Evolutionary conservation across 1,140 invertebrate species (phyloP).

Genomic region (Glomeris maerens): DNA sequence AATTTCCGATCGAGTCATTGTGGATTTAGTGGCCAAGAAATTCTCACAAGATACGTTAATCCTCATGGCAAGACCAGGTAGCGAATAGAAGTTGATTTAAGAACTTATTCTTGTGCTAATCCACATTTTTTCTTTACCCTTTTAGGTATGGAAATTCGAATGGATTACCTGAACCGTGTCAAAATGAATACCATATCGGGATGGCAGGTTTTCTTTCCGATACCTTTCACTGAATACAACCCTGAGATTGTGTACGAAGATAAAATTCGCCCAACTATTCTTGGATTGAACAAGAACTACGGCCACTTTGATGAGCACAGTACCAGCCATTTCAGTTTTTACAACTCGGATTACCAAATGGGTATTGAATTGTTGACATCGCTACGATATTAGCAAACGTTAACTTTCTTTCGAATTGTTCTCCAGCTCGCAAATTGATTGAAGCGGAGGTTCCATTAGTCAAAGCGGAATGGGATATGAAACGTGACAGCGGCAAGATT

Average conservation of each 20-base stretch:
- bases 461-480: conserved; percentile 45
- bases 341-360: conserved; percentile 58
- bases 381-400: background rate
- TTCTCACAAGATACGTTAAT: conserved; percentile 52
- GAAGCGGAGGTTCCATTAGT: conserved; percentile 43
- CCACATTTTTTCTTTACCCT: too few relatives aligned
- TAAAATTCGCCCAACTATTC: conserved; percentile 32
- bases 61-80: conserved; percentile 45
- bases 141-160: conserved; percentile 28
- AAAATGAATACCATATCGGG: conserved; percentile 70
- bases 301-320: conserved; percentile 64
- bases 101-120: conserved; percentile 47
- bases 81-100: conserved; percentile 58
- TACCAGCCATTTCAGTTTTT: conserved; percentile 61
- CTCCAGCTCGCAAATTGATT: conserved; percentile 45
- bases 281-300: conserved; percentile 47
- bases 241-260: conserved; percentile 42
- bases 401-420: background rate
- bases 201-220: conserved; percentile 64
- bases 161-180: conserved; percentile 43
- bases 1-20: too few relatives aligned
- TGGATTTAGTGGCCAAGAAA: conserved; percentile 55
- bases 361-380: conserved; percentile 35
- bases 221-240: conserved; percentile 63
- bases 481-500: conserved; percentile 18